phyloP scores from a whole-genome alignment of 2,888 invertebrate genomes.

The Agelastica alni region DNA sequence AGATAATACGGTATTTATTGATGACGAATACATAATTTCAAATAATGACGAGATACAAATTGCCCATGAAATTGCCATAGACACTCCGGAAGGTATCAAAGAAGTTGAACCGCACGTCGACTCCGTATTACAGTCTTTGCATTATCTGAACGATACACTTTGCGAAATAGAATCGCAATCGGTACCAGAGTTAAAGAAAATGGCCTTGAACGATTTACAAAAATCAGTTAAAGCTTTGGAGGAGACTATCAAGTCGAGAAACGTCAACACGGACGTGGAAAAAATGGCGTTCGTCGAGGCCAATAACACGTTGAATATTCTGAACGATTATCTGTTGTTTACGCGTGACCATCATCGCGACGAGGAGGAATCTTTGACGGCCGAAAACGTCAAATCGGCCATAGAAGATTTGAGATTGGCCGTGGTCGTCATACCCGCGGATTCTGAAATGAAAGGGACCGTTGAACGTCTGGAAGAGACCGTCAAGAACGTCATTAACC shows the following conservation, averaged over 20 bases:
- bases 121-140: constrained; percentile 41
- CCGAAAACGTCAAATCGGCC: constrained; percentile 46
- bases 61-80: not conserved
- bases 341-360: constrained; percentile 30
- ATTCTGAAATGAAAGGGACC: constrained; percentile 46
- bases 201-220: constrained; percentile 46
- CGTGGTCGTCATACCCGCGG: constrained; percentile 47
- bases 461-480: constrained; percentile 53
- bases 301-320: constrained; percentile 44
- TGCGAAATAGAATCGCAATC: constrained; percentile 44
- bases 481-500: constrained; percentile 53
- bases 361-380: constrained; percentile 8
- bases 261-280: constrained; percentile 41
- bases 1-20: too few relatives aligned
- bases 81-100: not conserved
- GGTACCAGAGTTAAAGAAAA: constrained; percentile 41
- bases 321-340: constrained; percentile 42
- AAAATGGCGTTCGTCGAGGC: constrained; percentile 44
- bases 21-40: not conserved
- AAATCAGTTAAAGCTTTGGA: constrained; percentile 47
- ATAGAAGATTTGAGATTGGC: constrained; percentile 51
- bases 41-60: not conserved
- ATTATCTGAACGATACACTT: constrained; percentile 42
- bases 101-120: constrained; percentile 19
- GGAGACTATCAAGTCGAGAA: constrained; percentile 31